Evolutionary conservation across 2,113 vertebrate species (phyloP), one percentile per base, ranked within the genome.

Genomic region (Leptobrachium ailaonicum): DNA sequence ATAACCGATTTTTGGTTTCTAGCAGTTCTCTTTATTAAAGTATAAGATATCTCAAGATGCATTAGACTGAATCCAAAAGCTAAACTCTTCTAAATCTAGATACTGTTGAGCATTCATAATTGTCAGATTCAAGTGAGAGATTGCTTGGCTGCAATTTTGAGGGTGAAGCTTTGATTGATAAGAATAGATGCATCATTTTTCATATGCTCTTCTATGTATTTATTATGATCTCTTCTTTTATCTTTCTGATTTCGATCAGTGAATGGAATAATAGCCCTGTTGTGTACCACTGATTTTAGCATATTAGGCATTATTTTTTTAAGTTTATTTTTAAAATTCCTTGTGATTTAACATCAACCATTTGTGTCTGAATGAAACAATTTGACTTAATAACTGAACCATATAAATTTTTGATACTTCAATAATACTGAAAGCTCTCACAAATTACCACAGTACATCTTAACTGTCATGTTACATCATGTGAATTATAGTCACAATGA

Each of bases 321-420:
- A 84, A 83, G 84, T 83, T 81, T 85, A 89, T 88, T 80, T 83
- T 87, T 83, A 75, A 89, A 87, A 79, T 86, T 85, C 85, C 89
- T 72, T 75, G 86, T 90, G 85, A 86, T 86, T 88, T 90, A 83
- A 85, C 89, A 87, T 89, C 91, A 91, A 86, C 86, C 66, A 82
- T 79, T 73, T 64, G 79, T 83, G 81, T 88, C 86, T 90, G 90
- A 92, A 90, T 91, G 89, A 89, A 92, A 89, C 86, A 88, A 91
- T 92, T 92, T 92, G 83, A 88, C 86, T 91, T 91, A 90, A 90
- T 91, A 92, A 92, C 85, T 87, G 88, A 92, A 88, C 87, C 89
- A 84, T 90, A 91, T 91, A 90, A 89, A 92, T 90, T 92, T 93
- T 92, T 93, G 87, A 94, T 93, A 89, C 88, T 87, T 85, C 85